phyloP scores from a whole-genome alignment of 2,888 invertebrate species.

The Rhamnusium bicolor region DNA sequence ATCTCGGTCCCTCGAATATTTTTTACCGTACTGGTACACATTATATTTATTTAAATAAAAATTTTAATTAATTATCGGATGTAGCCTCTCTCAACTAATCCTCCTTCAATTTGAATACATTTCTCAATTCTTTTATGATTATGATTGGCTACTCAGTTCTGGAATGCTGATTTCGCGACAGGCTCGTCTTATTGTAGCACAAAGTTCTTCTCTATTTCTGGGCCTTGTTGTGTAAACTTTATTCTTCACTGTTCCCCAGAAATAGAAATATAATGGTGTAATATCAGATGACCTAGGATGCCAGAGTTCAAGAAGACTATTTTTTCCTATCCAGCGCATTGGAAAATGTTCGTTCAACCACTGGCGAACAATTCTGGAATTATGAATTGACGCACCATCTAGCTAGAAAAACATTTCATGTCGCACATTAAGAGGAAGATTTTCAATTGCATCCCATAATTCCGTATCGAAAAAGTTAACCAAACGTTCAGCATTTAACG shows the following conservation, averaged over 20 bases:
- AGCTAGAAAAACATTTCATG: too few relatives aligned
- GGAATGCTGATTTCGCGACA: constrained; percentile 16
- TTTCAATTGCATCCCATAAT: constrained; percentile 4
- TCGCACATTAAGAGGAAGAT: constrained; percentile 9
- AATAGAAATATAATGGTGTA: constrained; percentile 18
- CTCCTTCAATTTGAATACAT: constrained; percentile 14
- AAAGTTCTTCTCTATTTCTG: constrained; percentile 15
- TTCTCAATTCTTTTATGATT: constrained; percentile 16
- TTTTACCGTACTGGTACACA: too few relatives aligned
- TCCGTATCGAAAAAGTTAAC: constrained; percentile 22
- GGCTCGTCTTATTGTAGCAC: constrained; percentile 7
- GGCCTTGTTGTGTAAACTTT: constrained; percentile 12
- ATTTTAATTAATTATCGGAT: constrained; percentile 2
- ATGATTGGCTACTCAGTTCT: constrained; percentile 15
- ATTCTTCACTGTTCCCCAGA: constrained; percentile 20
- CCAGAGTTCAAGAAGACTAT: constrained; percentile 9
- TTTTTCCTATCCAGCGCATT: constrained; percentile 29
- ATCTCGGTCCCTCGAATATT: too few relatives aligned
- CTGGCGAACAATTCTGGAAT: constrained; percentile 11
- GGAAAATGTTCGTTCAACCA: constrained; percentile 26
- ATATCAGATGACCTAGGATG: constrained; percentile 14
- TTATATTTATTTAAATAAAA: too few relatives aligned
- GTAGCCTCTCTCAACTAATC: constrained; percentile 7
- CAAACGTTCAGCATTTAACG: constrained; percentile 16
- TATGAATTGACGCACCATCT: constrained; percentile 14